Evolutionary conservation across 2,113 vertebrate genomes (phyloP).

Genomic region (Sigmodon hispidus): DNA sequence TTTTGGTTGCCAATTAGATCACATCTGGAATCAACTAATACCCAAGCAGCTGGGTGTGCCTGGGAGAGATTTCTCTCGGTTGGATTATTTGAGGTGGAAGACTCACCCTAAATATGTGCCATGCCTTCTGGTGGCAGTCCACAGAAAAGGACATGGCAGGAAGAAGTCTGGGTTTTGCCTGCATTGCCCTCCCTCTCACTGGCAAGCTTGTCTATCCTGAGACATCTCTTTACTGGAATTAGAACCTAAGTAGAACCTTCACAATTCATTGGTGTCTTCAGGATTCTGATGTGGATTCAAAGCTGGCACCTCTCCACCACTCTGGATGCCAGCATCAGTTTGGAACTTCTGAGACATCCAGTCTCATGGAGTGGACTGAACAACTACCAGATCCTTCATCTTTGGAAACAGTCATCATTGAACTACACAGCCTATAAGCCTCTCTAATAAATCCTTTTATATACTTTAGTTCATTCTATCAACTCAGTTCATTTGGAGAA

Average conservation of each 20-base stretch:
- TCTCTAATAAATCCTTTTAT: not conserved
- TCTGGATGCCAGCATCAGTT: not conserved
- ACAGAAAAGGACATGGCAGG: not conserved
- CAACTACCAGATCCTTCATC: not conserved
- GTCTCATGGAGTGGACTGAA: not conserved
- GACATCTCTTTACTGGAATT: not conserved
- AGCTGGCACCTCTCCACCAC: not conserved
- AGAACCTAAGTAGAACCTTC: too few species aligned
- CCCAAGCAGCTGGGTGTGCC: not conserved
- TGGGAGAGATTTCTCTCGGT: not conserved
- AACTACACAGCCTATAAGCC: not conserved
- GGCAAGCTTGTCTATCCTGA: not conserved
- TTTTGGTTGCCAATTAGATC: not conserved
- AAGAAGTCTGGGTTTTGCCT: not conserved
- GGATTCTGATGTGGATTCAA: too few species aligned
- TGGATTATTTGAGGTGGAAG: not conserved
- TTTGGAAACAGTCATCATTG: not conserved
- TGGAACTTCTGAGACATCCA: not conserved
- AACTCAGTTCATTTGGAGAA: not conserved
- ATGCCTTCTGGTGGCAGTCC: not conserved
- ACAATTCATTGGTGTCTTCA: too few species aligned
- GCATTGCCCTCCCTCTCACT: not conserved
- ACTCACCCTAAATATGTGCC: not conserved
- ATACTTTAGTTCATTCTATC: not conserved
- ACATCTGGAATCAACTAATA: not conserved